Percentiles rank a stretch among this genome's conserved stretches.
Evolutionary conservation across 2,888 invertebrate species (phyloP).

Genomic region (Dasypolia templi): DNA sequence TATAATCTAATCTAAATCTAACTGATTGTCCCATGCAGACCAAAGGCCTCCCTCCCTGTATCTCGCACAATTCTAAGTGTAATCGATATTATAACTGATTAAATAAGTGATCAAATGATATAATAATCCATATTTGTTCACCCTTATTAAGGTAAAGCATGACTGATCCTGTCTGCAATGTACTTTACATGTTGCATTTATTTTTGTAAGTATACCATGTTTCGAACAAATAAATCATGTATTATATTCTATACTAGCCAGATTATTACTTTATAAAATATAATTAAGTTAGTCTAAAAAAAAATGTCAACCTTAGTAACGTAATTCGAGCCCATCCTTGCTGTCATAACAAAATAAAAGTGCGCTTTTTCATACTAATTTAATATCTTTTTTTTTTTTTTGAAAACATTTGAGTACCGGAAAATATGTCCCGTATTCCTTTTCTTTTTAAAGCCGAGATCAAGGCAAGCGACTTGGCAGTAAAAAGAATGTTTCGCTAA

Average conservation of each 20-base stretch:
- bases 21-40: too few species aligned
- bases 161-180: too few species aligned
- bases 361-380: conserved; percentile 18
- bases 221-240: too few species aligned
- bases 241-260: too few species aligned
- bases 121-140: too few species aligned
- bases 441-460: conserved; percentile 33
- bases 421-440: conserved; percentile 11
- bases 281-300: background rate
- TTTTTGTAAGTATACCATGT: too few species aligned
- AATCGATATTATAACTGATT: background rate
- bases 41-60: too few species aligned
- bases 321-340: conserved; percentile 7
- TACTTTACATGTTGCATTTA: too few species aligned
- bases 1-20: too few species aligned
- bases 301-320: conserved; percentile 6
- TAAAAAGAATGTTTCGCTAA: conserved; percentile 29
- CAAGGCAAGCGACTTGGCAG: conserved; percentile 21
- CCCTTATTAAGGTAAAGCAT: too few species aligned
- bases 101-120: too few species aligned
- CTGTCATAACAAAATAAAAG: conserved; percentile 5
- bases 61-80: background rate
- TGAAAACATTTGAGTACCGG: conserved; percentile 8
- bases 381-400: too few species aligned
- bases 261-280: background rate